A percentile compares a stretch with the other conserved stretches of the same genome.
phyloP scores from a whole-genome alignment of 2,888 invertebrate species.

The Drosophila anomelani region DNA sequence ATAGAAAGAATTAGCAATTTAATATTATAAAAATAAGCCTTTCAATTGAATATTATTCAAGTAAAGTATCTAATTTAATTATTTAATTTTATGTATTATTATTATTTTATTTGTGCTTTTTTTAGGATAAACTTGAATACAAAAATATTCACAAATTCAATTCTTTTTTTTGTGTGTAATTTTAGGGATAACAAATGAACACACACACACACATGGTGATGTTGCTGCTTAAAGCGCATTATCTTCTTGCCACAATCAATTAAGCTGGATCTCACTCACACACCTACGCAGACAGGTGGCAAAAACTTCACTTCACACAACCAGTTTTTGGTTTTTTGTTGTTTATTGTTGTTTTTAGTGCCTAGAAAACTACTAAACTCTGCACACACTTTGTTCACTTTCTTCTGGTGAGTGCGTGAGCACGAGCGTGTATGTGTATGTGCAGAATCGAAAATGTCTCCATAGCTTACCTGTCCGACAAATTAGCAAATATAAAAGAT shows the following conservation, averaged over 20 bases:
- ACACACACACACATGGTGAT: background rate
- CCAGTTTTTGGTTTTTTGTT: slow-evolving; percentile 54
- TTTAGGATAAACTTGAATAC: too few species aligned
- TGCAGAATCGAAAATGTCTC: slow-evolving; percentile 55
- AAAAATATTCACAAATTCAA: background rate
- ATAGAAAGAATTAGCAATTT: too few species aligned
- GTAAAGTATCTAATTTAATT: too few species aligned
- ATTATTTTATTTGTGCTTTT: too few species aligned
- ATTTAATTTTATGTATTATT: too few species aligned
- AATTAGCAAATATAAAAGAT: slow-evolving; percentile 63
- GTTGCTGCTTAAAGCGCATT: slow-evolving; percentile 53
- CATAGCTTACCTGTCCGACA: slow-evolving; percentile 60
- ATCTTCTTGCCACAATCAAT: slow-evolving; percentile 64
- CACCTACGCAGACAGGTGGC: slow-evolving; percentile 65
- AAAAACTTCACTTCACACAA: slow-evolving; percentile 46
- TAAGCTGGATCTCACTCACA: slow-evolving; percentile 38
- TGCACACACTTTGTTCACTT: slow-evolving; percentile 77
- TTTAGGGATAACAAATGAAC: background rate
- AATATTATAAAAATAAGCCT: background rate
- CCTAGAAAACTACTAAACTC: slow-evolving; percentile 49
- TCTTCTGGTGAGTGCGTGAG: slow-evolving; percentile 60
- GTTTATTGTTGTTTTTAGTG: slow-evolving; percentile 9
- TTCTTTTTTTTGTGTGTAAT: background rate
- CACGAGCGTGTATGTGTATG: slow-evolving; percentile 14
- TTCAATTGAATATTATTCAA: background rate